Base-by-base conservation (phyloP, 2,888 invertebrate species). In the Neocrepidodera transversa region DNA sequence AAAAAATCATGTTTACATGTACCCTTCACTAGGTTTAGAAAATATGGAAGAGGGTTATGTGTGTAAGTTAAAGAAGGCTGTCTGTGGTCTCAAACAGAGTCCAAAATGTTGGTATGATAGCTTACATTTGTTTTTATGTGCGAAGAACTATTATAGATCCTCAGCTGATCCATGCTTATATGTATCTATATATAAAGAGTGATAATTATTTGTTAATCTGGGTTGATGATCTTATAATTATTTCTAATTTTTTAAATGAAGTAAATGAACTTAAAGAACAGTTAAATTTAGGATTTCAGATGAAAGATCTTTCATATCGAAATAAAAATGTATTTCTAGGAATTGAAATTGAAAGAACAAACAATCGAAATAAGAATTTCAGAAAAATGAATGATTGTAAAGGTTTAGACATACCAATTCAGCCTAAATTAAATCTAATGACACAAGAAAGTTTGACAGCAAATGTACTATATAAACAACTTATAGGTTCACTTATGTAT, bases 141-240 rank as follows among this genome's bases (percentile, higher is more conserved):
- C 45, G 14, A 42, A 30, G 32, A 53, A 50, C 11, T 65, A 64
- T 54, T 23, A 42, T 35, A 49, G 56, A 35, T 68, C 65, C 6
- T 54, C 30, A 18, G 58, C 55, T 11, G 64, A 67, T 50, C 65
- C 67, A 28, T 69, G 67, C 62, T 66, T 68, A 16, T 68, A n/a
- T n/a, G n/a, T n/a, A n/a, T n/a, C n/a, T n/a, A n/a, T n/a, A 67
- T 60, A 47, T 63, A 35, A 63, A 49, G 13, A 18, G 45, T 35
- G 13, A 48, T 38, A 64, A 57, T 35, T 60, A 58, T 56, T 36
- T 67, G 16, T 32, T 66, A 17, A 43, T 64, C 4, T 62, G 54
- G 52, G 63, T 68, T 16, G 66, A 63, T 62, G 64, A 68, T 53
- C 8, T 65, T 11, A 58, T 68, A 32, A 36, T 64, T 18, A 38